A percentile compares a stretch with the other conserved stretches of the same genome.
Evolutionary conservation across 2,797 vertebrate species (phyloP).

Genomic region (Fratercula arctica): DNA sequence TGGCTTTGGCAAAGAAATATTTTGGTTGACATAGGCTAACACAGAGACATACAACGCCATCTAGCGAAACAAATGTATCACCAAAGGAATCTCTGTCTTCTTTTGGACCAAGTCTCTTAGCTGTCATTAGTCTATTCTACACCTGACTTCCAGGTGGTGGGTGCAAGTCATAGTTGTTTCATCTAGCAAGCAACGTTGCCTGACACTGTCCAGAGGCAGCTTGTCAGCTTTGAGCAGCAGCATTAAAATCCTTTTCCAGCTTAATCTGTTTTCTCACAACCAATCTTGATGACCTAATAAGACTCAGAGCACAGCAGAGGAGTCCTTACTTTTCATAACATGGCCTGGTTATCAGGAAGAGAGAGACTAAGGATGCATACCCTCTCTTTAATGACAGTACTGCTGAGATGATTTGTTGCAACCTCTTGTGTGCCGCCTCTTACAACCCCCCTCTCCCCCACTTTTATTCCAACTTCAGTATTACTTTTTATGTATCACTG

Average conservation of each 20-base stretch:
- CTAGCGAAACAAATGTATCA: background rate
- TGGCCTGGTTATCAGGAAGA: background rate
- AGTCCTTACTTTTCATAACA: background rate
- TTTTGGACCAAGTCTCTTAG: background rate
- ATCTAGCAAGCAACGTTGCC: background rate
- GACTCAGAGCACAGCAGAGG: background rate
- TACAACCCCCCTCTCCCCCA: fast-evolving
- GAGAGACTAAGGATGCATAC: background rate
- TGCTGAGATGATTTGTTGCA: background rate
- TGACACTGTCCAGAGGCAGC: background rate
- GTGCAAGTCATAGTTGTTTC: background rate
- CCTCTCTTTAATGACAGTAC: background rate
- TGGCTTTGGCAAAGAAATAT: background rate
- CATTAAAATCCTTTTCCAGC: background rate
- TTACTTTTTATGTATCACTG: background rate
- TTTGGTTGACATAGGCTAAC: background rate
- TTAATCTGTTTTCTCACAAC: background rate
- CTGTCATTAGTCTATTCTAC: background rate
- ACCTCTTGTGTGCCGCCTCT: background rate
- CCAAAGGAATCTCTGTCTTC: background rate
- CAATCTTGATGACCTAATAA: background rate
- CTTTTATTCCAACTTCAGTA: background rate
- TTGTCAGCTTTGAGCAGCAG: background rate
- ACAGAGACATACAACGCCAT: background rate
- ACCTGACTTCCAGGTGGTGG: background rate